These are phyloP conservation scores for Ancistrus triradiatus DNA, from an alignment of 2,113 vertebrate genomes.

Conservation along the genomic window DNA sequence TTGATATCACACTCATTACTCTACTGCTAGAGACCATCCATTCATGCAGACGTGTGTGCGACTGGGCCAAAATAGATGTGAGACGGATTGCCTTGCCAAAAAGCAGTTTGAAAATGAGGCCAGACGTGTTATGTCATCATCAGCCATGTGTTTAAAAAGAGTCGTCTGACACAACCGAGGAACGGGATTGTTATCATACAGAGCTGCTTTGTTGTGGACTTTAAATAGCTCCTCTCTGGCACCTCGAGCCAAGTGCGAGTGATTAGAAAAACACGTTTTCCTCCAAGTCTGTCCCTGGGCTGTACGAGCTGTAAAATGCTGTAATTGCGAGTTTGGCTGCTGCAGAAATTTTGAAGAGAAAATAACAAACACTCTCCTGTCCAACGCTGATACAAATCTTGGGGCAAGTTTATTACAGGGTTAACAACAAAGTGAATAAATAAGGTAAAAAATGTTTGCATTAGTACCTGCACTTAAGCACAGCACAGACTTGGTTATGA, in stretches of 20 bases:
- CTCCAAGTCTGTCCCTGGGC: too few relatives aligned
- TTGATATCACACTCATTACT: too few relatives aligned
- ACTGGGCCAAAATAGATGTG: conserved; percentile 64
- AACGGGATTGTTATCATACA: background rate
- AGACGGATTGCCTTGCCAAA: conserved; percentile 54
- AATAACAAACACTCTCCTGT: background rate
- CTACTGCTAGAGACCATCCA: too few relatives aligned
- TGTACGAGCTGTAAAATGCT: background rate
- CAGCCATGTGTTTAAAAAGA: conserved; percentile 12
- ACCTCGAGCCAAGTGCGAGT: background rate
- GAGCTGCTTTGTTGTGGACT: background rate
- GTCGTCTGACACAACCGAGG: conserved; percentile 18
- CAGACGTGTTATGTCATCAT: conserved; percentile 43
- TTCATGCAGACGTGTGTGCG: conserved; percentile 45
- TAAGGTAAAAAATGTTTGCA: too few relatives aligned
- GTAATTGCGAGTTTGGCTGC: background rate
- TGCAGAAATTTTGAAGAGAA: background rate
- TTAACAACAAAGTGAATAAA: too few relatives aligned
- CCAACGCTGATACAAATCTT: background rate
- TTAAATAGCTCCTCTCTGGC: background rate
- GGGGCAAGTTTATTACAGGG: too few relatives aligned
- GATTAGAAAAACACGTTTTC: background rate
- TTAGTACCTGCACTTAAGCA: too few relatives aligned
- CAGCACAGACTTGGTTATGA: too few relatives aligned
- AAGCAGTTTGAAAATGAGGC: conserved; percentile 60